phyloP scores from a whole-genome alignment of 2,113 vertebrate genomes.

The Vulpes ferrilata region DNA sequence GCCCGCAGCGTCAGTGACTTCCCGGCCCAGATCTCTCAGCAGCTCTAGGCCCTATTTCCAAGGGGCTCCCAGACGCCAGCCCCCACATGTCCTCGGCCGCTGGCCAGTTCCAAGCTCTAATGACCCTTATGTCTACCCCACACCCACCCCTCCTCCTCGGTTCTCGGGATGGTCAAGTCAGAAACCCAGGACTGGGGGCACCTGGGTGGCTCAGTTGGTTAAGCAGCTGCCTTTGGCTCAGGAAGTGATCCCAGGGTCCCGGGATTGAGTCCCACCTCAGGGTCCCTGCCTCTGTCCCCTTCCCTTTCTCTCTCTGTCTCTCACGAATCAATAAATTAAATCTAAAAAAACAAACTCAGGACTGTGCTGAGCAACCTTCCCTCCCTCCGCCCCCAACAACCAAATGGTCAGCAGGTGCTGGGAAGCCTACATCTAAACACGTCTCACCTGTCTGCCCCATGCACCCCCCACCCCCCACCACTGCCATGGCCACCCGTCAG shows the following conservation, averaged over 20 bases:
- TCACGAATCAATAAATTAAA: too few species aligned
- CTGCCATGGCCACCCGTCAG: neutral
- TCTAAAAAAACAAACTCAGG: neutral
- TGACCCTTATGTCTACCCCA: too few species aligned
- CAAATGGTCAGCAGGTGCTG: neutral
- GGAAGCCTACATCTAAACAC: neutral
- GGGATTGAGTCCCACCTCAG: too few species aligned
- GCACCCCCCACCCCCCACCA: too few species aligned
- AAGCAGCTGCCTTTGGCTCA: too few species aligned
- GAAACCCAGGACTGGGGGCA: neutral
- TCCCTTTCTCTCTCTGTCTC: too few species aligned
- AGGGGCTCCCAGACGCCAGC: accelerated
- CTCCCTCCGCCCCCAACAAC: neutral
- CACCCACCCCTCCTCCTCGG: neutral
- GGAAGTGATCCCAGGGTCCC: too few species aligned
- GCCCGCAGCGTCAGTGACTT: neutral
- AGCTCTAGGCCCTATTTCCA: neutral
- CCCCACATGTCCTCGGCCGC: neutral
- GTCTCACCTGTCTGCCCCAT: neutral
- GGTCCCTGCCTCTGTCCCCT: too few species aligned
- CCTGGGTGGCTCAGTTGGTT: too few species aligned
- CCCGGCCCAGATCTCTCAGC: neutral
- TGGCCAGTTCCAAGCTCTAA: neutral
- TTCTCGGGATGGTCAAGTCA: neutral
- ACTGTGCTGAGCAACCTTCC: neutral